These are phyloP conservation scores for Lycaon pictus DNA, from an alignment of 2,113 vertebrate genomes.

Conservation along the genomic window DNA sequence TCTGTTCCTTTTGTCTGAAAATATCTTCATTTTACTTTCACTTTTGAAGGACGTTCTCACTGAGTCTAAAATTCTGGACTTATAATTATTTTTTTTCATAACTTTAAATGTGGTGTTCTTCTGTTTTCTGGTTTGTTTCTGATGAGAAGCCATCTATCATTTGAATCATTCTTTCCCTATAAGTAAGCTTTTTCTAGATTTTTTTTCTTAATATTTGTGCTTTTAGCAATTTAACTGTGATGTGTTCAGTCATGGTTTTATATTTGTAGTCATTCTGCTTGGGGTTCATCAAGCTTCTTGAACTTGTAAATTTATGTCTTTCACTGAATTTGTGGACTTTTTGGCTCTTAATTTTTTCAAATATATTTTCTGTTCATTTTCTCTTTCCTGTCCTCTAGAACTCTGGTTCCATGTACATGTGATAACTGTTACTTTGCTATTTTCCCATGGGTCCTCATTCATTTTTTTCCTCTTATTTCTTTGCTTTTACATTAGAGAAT, in stretches of 20 bases:
- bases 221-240: conserved; percentile 6
- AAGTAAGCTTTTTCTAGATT: neutral
- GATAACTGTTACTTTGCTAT: neutral
- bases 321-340: neutral
- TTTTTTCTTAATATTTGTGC: neutral
- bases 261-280: conserved; percentile 38
- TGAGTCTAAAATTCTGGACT: conserved; percentile 5
- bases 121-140: neutral
- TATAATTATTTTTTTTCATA: conserved; percentile 6
- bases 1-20: neutral
- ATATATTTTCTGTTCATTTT: conserved; percentile 10
- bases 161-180: neutral
- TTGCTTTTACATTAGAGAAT: conserved; percentile 33
- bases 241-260: neutral
- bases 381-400: neutral
- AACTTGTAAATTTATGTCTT: conserved; percentile 53
- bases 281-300: neutral
- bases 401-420: neutral
- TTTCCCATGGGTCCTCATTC: neutral
- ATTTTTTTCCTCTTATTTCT: neutral
- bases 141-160: neutral
- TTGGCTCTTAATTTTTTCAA: conserved; percentile 35
- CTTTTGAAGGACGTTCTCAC: conserved; percentile 50
- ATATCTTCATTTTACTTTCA: conserved; percentile 47
- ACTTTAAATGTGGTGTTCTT: neutral